Conservation (phyloP, 1,140 invertebrate genomes). For the Laupala kohalensis region DNA sequence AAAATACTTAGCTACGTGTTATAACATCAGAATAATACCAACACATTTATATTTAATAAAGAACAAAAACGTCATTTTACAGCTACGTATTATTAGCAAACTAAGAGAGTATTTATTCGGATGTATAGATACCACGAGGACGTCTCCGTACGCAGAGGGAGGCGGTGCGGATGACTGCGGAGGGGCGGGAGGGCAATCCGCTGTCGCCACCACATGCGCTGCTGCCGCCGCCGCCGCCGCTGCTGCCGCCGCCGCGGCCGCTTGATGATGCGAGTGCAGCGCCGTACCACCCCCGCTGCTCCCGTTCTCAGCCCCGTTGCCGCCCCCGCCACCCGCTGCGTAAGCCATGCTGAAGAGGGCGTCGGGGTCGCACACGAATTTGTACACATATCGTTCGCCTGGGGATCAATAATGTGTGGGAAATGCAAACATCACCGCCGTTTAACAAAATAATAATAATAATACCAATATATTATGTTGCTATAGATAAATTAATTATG, state of each 20-base stretch:
- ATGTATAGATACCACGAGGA: too few species aligned
- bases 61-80: too few species aligned
- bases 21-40: too few species aligned
- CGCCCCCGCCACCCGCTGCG: constrained; percentile 20
- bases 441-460: too few species aligned
- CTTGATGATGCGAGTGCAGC: neutral
- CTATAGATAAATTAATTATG: too few species aligned
- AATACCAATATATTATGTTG: too few species aligned
- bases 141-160: neutral
- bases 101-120: too few species aligned
- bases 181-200: neutral
- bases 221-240: neutral
- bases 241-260: neutral
- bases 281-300: neutral
- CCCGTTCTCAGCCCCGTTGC: constrained; percentile 19
- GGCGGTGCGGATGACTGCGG: neutral
- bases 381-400: constrained; percentile 90
- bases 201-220: neutral
- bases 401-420: constrained; percentile 20
- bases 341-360: constrained; percentile 77
- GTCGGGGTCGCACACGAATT: constrained; percentile 90
- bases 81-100: too few species aligned
- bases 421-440: too few species aligned
- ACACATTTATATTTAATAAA: too few species aligned
- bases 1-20: too few species aligned